Evolutionary conservation across 2,113 vertebrate genomes (phyloP).

Genomic region (Megalops atlanticus): DNA sequence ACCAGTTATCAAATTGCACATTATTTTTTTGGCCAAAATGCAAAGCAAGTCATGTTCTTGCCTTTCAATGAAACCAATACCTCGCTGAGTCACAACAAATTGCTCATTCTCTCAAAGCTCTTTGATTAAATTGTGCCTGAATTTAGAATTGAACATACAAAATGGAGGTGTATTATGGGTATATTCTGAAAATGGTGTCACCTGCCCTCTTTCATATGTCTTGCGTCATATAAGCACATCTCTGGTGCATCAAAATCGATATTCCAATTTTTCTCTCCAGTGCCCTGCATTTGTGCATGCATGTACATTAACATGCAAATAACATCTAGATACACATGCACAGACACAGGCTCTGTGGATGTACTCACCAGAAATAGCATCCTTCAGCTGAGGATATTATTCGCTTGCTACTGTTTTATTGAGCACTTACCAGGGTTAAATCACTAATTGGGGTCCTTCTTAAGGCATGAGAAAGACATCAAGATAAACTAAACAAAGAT

Average conservation of each 20-base stretch:
- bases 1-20: too few relatives aligned
- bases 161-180: background rate
- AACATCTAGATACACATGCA: background rate
- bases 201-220: background rate
- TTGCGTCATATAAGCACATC: background rate
- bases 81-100: too few relatives aligned
- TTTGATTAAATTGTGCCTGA: background rate
- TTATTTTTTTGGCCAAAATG: background rate
- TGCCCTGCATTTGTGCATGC: background rate
- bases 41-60: too few relatives aligned
- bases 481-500: constrained; percentile 70
- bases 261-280: background rate
- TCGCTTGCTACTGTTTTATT: background rate
- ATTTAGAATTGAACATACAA: background rate
- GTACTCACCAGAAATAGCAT: background rate
- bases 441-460: constrained; percentile 17
- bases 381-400: background rate
- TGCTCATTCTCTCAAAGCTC: background rate
- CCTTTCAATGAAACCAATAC: too few relatives aligned
- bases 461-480: constrained; percentile 66
- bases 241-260: background rate
- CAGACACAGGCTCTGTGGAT: background rate
- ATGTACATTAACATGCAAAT: background rate
- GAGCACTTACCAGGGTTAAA: constrained; percentile 6
- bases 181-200: background rate